Evolutionary conservation across 2,113 vertebrate species (phyloP), one percentile per base, ranked within the genome.

Genomic region (Emydura subglobosa): DNA sequence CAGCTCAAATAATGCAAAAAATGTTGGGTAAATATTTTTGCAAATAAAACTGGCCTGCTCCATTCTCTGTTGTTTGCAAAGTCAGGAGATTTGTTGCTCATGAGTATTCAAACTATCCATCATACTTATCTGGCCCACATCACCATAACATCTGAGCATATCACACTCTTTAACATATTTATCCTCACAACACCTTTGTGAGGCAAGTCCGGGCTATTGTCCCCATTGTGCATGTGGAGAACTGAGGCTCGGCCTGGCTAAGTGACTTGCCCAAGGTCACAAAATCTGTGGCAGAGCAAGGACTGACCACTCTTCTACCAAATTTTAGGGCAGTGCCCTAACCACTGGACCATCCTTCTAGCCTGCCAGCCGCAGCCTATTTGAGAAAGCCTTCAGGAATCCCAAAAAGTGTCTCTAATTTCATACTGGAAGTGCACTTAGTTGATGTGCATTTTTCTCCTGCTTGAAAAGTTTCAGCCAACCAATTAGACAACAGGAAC

Each of bases 161-260:
- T 44, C 57, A 24, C 80, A 79, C 22, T 42, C 6, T 61, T 59
- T 34, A 4, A 0, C 16, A 1, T 50, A 10, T 42, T 82, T 42
- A 0, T 42, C 47, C 21, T 89, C 78, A 19, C 5, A 1, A 5
- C 2, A 1, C 27, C 74, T 12, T 6, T 76, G 21, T 14, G 12
- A 82, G 47, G 25, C 11, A 78, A 47, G 74, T 4, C 74, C 25
- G 24, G 39, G 74, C 24, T 78, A 78, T 44, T 47, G 47, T 78
- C 39, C 74, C 24, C 39, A 27, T 47, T 78, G 25, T 78, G 44
- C 24, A 7, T 42, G 2, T 16, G 42, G 74, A 11, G 42, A 42
- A 47, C 39, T 29, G 42, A 44, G 42, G 42, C 74, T 78, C 74
- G 24, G 3, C 47, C 74, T 29, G 24, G 42, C 42, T 78, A 47